These are phyloP conservation scores for Natator depressus DNA, from an alignment of 2,113 vertebrate genomes.

Conservation along the genomic window DNA sequence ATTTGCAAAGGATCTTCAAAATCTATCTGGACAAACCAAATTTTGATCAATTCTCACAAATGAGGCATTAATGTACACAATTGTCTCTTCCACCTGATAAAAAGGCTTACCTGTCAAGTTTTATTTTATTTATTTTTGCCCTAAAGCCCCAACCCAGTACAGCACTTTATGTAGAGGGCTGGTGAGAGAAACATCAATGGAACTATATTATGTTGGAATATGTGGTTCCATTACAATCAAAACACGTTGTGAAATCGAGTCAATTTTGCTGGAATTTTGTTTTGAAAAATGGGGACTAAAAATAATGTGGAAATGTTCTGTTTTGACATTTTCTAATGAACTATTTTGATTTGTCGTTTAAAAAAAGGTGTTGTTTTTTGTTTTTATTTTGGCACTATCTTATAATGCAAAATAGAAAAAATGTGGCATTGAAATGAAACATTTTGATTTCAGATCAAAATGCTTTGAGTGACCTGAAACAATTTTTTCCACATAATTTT, in stretches of 20 bases:
- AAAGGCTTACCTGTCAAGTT: neutral
- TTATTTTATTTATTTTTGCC: neutral
- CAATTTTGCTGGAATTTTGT: neutral
- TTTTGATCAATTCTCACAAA: neutral
- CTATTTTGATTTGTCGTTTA: neutral
- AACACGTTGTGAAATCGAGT: neutral
- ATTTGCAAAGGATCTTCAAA: neutral
- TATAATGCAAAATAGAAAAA: neutral
- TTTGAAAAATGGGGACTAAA: neutral
- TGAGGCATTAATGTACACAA: neutral
- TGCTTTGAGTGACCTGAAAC: neutral
- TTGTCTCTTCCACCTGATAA: neutral
- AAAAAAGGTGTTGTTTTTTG: neutral
- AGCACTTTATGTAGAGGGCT: neutral
- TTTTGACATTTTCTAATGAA: neutral
- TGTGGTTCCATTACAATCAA: neutral
- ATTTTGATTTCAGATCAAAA: neutral
- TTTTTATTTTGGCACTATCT: neutral
- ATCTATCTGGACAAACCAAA: neutral
- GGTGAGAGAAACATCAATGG: neutral
- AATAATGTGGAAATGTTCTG: neutral
- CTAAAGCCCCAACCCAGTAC: neutral
- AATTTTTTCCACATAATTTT: neutral
- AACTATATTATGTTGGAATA: neutral
- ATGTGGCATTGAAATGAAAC: neutral